Percentiles rank a stretch among this genome's conserved stretches.
Conservation (phyloP, 2,888 invertebrate genomes). For the Electrophaes corylata region DNA sequence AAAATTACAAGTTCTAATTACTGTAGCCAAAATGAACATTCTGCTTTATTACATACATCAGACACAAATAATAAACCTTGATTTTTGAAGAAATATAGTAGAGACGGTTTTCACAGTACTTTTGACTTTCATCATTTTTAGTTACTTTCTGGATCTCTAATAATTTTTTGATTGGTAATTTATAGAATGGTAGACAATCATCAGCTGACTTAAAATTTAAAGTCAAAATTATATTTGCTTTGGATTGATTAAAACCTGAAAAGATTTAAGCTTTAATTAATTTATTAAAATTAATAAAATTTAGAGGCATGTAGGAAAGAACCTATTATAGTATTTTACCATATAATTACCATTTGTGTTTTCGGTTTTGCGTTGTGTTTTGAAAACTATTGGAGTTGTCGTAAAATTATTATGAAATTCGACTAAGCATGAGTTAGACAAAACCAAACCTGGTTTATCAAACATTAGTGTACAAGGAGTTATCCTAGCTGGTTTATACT, state of each 20-base stretch:
- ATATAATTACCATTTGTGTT: constrained; percentile 9
- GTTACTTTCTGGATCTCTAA: constrained; percentile 61
- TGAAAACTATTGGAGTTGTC: constrained; percentile 9
- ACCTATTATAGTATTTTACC: background rate
- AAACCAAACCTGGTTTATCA: constrained; percentile 1
- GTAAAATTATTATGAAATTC: constrained; percentile 1
- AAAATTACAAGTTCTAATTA: background rate
- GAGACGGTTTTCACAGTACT: constrained; percentile 80
- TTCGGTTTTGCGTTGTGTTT: background rate
- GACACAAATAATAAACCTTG: constrained; percentile 51
- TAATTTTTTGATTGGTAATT: constrained; percentile 66
- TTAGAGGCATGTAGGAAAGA: background rate
- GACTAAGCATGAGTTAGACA: background rate
- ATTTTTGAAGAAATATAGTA: constrained; percentile 82
- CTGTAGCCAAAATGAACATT: too few species aligned
- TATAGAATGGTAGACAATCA: constrained; percentile 81
- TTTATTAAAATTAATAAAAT: too few species aligned
- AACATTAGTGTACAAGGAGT: background rate
- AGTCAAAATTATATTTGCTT: constrained; percentile 63
- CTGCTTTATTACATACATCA: too few species aligned
- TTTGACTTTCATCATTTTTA: constrained; percentile 64
- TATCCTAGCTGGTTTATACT: constrained; percentile 8
- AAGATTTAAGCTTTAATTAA: too few species aligned
- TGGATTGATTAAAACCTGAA: constrained; percentile 54
- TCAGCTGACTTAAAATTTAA: constrained; percentile 73